Evolutionary conservation across 2,888 invertebrate species (phyloP), one percentile per base, ranked within the genome.

Genomic region (Megastigmus dorsalis): DNA sequence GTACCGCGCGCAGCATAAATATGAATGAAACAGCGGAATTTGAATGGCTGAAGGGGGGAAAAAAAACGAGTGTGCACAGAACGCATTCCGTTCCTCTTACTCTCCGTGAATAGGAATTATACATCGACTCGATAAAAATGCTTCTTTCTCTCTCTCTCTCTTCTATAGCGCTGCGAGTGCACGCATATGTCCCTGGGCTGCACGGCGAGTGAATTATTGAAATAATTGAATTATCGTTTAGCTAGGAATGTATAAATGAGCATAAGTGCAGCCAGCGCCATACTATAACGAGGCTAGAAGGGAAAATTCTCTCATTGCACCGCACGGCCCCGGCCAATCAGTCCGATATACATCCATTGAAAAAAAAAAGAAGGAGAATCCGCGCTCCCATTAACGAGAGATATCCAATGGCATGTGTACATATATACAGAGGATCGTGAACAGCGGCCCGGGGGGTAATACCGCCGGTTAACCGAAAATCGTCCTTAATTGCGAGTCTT

Each of bases 241-340:
- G 10, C 4, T 26, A 63, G 48, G 43, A 65, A 71, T 71, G 63
- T 43, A n/a, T n/a, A 71, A 71, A 71, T 63, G 33, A 55, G 63
- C 48, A 30, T 50, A 63, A 63, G 38, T 38, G 63, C 55, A n/a
- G n/a, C n/a, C n/a, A n/a, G 33, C 41, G 15, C 38, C n/a, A n/a
- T n/a, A n/a, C n/a, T n/a, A n/a, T 63, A 71, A 71, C 55, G 63
- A 71, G 63, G 55, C 71, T 48, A 55, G 45, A 43, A 55, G 63
- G 45, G 50, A 66, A 54, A 54, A 38, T 38, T 20, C 18, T 5
- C 15, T 5, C n/a, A n/a, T n/a, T n/a, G n/a, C n/a, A 33, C 33
- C 33, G n/a, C 13, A 20, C 9, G 28, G 4, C 30, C 15, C 9
- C 15, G n/a, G 41, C 1, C 38, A 55, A 54, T 55, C 36, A 20